These are phyloP conservation scores for Temnothorax nylanderi DNA, from an alignment of 1,140 invertebrate species.

Conservation along the genomic window DNA sequence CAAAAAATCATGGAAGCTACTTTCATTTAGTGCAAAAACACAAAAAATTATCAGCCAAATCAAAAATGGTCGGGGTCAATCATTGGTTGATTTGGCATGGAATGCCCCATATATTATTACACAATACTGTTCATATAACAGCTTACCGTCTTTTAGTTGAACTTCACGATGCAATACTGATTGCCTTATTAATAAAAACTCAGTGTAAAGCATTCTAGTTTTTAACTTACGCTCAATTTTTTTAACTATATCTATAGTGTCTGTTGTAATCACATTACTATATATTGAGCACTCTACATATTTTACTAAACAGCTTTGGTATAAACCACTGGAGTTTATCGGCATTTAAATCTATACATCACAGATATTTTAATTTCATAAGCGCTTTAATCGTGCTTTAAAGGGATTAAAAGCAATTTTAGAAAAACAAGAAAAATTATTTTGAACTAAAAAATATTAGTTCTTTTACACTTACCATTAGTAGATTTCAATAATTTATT, in stretches of 20 bases:
- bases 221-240: constrained; percentile 90
- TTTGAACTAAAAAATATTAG: too few species aligned
- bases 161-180: constrained; percentile 92
- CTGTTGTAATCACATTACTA: constrained; percentile 91
- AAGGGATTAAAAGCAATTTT: too few species aligned
- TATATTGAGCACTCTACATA: constrained; percentile 93
- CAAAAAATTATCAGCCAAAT: too few species aligned
- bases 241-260: constrained; percentile 89
- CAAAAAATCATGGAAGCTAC: too few species aligned
- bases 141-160: constrained; percentile 93
- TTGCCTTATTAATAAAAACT: constrained; percentile 89
- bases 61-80: too few species aligned
- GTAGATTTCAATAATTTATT: too few species aligned
- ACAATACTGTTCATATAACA: constrained; percentile 32
- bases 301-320: constrained; percentile 89
- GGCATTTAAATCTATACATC: constrained; percentile 89
- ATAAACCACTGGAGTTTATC: constrained; percentile 92
- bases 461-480: too few species aligned
- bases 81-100: too few species aligned
- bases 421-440: too few species aligned
- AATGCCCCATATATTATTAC: too few species aligned
- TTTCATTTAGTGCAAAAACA: too few species aligned
- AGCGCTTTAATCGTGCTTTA: too few species aligned
- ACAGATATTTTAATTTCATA: constrained; percentile 24
- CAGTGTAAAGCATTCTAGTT: constrained; percentile 80